These are phyloP conservation scores for human (Homo sapiens) DNA, from an alignment of 2,113 vertebrate species.

Conservation along the genomic window DNA sequence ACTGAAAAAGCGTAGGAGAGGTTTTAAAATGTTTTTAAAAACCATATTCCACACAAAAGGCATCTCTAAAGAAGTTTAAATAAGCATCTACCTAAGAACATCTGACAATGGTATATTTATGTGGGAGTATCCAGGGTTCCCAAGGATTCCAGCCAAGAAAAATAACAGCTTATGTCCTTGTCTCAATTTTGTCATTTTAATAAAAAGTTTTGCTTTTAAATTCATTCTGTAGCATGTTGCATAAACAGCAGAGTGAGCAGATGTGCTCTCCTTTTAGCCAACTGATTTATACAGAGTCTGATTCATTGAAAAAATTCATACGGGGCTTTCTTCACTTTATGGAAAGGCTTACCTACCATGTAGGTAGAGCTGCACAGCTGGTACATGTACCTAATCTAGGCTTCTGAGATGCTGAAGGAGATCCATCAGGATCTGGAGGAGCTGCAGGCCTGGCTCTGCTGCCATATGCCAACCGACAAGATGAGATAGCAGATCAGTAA, in stretches of 20 bases:
- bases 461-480: background rate
- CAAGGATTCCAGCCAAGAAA: constrained; percentile 48
- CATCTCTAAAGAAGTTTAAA: constrained; percentile 28
- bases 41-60: background rate
- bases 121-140: constrained; percentile 9
- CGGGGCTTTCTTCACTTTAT: background rate
- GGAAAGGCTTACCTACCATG: background rate
- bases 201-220: constrained; percentile 22
- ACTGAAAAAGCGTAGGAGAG: background rate
- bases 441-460: background rate
- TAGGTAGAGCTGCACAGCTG: background rate
- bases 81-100: constrained; percentile 29
- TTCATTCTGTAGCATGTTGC: background rate
- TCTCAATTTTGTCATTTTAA: constrained; percentile 40
- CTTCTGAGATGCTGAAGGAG: background rate
- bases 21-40: constrained; percentile 32
- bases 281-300: background rate
- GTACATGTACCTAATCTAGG: background rate
- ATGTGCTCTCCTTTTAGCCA: background rate
- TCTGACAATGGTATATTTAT: constrained; percentile 38
- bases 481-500: background rate
- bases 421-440: background rate
- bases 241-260: background rate
- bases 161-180: background rate
- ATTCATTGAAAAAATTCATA: background rate